Conservation (phyloP, 2,797 vertebrate genomes). For the Aulostomus chinensis region DNA sequence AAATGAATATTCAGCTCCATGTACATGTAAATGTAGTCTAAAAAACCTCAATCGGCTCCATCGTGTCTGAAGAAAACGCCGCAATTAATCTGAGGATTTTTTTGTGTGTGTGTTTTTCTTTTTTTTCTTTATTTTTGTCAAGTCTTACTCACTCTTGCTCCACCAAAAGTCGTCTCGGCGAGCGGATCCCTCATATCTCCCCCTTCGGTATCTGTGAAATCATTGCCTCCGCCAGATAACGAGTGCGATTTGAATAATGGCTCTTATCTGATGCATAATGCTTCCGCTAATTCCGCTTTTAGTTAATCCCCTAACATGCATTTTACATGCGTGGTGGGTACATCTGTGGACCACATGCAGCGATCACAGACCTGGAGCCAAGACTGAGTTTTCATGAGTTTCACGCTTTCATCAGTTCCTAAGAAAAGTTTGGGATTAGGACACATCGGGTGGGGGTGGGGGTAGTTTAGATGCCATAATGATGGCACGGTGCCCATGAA, state of each 20-base stretch:
- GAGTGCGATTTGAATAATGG: slow-evolving; percentile 64
- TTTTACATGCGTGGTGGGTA: slow-evolving; percentile 48
- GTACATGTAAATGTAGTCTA: background rate
- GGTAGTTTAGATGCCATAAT: too few species aligned
- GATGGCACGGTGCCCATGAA: background rate
- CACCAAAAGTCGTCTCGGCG: slow-evolving; percentile 19
- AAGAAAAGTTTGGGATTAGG: slow-evolving; percentile 22
- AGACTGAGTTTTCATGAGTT: background rate
- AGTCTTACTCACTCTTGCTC: slow-evolving; percentile 20
- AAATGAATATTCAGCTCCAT: slow-evolving; percentile 13
- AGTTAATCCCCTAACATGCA: slow-evolving; percentile 47
- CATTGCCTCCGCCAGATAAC: slow-evolving; percentile 42
- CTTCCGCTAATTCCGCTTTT: slow-evolving; percentile 41
- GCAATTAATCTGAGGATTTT: too few species aligned
- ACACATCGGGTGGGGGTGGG: slow-evolving; percentile 10
- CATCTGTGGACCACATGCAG: slow-evolving; percentile 31
- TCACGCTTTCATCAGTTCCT: slow-evolving; percentile 14
- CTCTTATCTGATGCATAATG: slow-evolving; percentile 56
- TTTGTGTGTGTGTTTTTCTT: too few species aligned
- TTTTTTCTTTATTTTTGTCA: background rate
- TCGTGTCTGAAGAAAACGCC: too few species aligned
- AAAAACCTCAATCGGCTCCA: too few species aligned
- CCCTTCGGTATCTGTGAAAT: slow-evolving; percentile 37
- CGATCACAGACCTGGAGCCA: slow-evolving; percentile 13
- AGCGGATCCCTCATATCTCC: slow-evolving; percentile 18